These are phyloP conservation scores for Diploptera punctata DNA, from an alignment of 2,888 invertebrate genomes.

Conservation along the genomic window DNA sequence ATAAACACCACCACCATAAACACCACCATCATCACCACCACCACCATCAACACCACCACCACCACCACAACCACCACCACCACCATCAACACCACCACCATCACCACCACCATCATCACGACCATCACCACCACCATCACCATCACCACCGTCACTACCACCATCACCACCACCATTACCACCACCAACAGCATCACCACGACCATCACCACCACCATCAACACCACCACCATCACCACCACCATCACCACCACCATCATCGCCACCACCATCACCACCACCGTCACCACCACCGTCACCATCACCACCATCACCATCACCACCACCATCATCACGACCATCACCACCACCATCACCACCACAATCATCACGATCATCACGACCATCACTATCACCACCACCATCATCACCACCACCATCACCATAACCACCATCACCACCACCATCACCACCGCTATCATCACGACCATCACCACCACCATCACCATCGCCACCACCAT, in stretches of 20 bases:
- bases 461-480: too few relatives aligned
- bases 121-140: too few relatives aligned
- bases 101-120: not conserved
- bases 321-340: too few relatives aligned
- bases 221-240: not conserved
- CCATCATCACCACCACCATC: not conserved
- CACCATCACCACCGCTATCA: too few relatives aligned
- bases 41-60: not conserved
- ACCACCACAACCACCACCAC: too few relatives aligned
- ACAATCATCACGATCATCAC: too few relatives aligned
- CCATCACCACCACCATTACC: not conserved
- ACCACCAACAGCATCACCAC: too few relatives aligned
- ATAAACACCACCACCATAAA: too few relatives aligned
- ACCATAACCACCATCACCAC: too few relatives aligned
- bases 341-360: too few relatives aligned
- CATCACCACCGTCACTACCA: not conserved
- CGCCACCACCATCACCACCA: not conserved
- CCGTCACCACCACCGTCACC: not conserved
- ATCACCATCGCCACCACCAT: not conserved
- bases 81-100: not conserved
- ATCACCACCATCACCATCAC: not conserved
- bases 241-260: not conserved
- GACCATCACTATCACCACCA: not conserved
- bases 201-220: too few relatives aligned
- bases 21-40: not conserved